These are phyloP conservation scores for Aurelia sp. DNA, from an alignment of 30 jellyfish, hydroid and myxozoan genomes.

Conservation along the genomic window DNA sequence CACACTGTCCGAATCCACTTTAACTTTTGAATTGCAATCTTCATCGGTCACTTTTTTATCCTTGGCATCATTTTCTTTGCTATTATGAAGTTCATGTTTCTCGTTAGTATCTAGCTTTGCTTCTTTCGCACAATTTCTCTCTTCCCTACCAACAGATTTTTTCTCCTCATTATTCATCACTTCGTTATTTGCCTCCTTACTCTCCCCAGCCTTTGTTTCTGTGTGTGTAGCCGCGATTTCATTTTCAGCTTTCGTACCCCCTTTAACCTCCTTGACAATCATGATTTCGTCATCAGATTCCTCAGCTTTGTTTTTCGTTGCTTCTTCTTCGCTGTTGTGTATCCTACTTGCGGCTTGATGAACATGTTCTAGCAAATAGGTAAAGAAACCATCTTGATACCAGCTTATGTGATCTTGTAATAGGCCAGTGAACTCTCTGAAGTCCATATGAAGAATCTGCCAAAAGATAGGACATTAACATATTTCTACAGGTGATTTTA, in stretches of 20 bases:
- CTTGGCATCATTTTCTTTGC: too few relatives aligned
- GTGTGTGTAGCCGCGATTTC: not conserved
- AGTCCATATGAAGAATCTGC: slow-evolving; percentile 69
- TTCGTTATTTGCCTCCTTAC: not conserved
- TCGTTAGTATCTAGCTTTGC: too few relatives aligned
- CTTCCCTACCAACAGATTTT: too few relatives aligned
- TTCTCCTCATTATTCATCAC: not conserved
- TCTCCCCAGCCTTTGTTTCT: not conserved
- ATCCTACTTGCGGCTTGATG: slow-evolving; percentile 40
- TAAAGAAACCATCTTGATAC: slow-evolving; percentile 60
- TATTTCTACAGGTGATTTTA: too few relatives aligned
- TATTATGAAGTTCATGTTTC: too few relatives aligned
- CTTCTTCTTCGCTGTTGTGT: slow-evolving; percentile 26
- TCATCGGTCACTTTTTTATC: too few relatives aligned
- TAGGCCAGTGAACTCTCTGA: slow-evolving; percentile 60
- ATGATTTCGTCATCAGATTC: slow-evolving; percentile 63
- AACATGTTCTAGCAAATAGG: slow-evolving; percentile 41
- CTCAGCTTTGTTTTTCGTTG: not conserved
- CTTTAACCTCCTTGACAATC: slow-evolving; percentile 40
- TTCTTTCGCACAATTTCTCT: too few relatives aligned
- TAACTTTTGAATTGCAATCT: too few relatives aligned
- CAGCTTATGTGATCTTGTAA: slow-evolving; percentile 62
- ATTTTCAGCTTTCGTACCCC: not conserved
- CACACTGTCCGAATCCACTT: too few relatives aligned
- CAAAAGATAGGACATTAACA: not conserved